phyloP scores from a whole-genome alignment of 1,140 invertebrate genomes.

The Atopsyche davidsoni region DNA sequence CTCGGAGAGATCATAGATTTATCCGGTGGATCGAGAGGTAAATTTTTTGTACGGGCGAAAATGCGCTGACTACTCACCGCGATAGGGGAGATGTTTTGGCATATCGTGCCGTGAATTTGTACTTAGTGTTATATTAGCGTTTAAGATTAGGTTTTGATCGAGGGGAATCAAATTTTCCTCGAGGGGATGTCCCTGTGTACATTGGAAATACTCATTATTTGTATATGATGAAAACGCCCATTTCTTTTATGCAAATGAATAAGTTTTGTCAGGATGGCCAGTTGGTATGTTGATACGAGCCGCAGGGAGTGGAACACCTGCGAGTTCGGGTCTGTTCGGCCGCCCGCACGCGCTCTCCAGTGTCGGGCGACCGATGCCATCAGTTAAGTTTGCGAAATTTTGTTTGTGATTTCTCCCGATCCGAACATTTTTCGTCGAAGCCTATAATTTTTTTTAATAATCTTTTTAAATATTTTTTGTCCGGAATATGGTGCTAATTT shows the following conservation, averaged over 20 bases:
- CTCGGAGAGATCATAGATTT: too few relatives aligned
- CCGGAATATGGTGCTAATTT: constrained; percentile 31
- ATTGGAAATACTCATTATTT: constrained; percentile 6
- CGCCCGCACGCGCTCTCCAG: background rate
- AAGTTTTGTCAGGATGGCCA: background rate
- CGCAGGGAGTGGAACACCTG: constrained; percentile 27
- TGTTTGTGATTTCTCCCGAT: constrained; percentile 16
- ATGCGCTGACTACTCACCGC: constrained; percentile 13
- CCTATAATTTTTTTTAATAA: constrained; percentile 13
- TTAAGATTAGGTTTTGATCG: constrained; percentile 13
- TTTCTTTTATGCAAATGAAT: background rate
- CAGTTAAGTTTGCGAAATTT: background rate
- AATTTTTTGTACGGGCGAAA: constrained; percentile 12
- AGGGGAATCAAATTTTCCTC: background rate
- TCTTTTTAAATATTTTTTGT: constrained; percentile 22
- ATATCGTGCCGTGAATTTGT: constrained; percentile 26
- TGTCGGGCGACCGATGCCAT: background rate
- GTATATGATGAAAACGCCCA: background rate
- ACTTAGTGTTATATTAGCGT: constrained; percentile 28
- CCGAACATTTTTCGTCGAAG: constrained; percentile 11
- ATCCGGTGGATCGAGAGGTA: constrained; percentile 1
- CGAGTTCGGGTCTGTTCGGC: constrained; percentile 1
- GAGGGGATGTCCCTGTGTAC: background rate
- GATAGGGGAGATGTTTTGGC: constrained; percentile 19
- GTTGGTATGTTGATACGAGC: background rate